phyloP scores from a whole-genome alignment of 2,797 vertebrate genomes.

The Chaetodon trifasciatus region DNA sequence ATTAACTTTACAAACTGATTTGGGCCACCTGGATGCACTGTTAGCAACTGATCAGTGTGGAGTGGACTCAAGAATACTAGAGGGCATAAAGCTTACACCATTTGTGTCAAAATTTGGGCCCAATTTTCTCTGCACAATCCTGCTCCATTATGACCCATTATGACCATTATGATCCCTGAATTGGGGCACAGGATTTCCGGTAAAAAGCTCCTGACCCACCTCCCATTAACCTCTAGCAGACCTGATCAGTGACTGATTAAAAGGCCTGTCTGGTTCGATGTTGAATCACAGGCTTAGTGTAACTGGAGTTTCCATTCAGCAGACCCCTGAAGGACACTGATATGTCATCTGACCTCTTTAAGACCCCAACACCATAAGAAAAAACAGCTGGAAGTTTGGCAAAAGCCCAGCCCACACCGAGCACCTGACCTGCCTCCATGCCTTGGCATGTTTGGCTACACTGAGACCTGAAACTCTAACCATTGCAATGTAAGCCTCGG shows the following conservation, averaged over 20 bases:
- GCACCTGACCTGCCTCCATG: constrained; percentile 11
- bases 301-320: constrained; percentile 30
- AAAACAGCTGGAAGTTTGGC: constrained; percentile 48
- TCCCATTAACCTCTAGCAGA: constrained; percentile 32
- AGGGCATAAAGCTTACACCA: not conserved
- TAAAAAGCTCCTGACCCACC: constrained; percentile 28
- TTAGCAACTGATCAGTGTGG: constrained; percentile 16
- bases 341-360: constrained; percentile 42
- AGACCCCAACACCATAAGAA: constrained; percentile 17
- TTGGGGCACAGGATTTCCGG: not conserved
- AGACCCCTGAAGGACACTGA: constrained; percentile 11
- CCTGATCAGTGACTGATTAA: constrained; percentile 35
- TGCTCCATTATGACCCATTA: constrained; percentile 13
- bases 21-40: not conserved
- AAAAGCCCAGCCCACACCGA: constrained; percentile 33
- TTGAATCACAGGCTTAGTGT: constrained; percentile 23
- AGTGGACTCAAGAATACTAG: not conserved
- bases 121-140: constrained; percentile 7
- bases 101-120: constrained; percentile 12
- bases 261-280: constrained; percentile 36
- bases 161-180: constrained; percentile 19
- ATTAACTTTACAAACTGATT: constrained; percentile 12
- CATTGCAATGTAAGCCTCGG: constrained; percentile 14
- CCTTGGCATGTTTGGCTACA: not conserved
- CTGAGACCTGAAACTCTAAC: constrained; percentile 22